Conservation (phyloP, 2,113 vertebrate species). For the Macrotus californicus region DNA sequence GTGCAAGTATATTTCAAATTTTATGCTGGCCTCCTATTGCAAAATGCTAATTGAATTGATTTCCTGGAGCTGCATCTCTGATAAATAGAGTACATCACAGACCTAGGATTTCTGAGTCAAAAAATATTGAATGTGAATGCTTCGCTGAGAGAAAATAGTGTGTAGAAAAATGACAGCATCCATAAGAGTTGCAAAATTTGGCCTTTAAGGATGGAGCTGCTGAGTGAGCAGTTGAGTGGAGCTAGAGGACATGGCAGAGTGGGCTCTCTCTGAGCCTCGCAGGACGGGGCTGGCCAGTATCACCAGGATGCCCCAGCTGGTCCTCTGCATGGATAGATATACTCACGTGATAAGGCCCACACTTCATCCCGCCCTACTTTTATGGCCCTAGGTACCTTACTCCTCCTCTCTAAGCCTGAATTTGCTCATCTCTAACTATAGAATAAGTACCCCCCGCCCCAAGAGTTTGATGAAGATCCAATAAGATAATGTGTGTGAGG, state of each 20-base stretch:
- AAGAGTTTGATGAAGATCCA: not conserved
- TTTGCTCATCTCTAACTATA: not conserved
- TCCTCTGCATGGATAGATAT: not conserved
- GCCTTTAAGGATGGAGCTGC: not conserved
- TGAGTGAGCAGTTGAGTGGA: not conserved
- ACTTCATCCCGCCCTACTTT: not conserved
- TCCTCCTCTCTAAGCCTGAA: not conserved
- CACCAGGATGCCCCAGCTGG: not conserved
- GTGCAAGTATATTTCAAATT: constrained; percentile 47
- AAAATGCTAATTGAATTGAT: constrained; percentile 56
- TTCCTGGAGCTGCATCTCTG: constrained; percentile 5
- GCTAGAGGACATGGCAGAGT: accelerated
- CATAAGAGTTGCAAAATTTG: not conserved
- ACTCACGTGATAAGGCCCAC: not conserved
- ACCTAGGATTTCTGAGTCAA: constrained; percentile 15
- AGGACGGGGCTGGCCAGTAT: not conserved
- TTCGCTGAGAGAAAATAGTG: not conserved
- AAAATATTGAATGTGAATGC: constrained; percentile 5
- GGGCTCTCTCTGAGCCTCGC: not conserved
- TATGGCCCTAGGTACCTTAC: not conserved
- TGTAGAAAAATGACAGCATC: not conserved
- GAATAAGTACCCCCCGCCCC: not conserved
- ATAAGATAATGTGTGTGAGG: not conserved
- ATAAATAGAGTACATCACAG: not conserved
- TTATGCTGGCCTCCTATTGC: not conserved